Conservation (phyloP, 2,113 vertebrate species). For the Oncorhynchus masou region DNA sequence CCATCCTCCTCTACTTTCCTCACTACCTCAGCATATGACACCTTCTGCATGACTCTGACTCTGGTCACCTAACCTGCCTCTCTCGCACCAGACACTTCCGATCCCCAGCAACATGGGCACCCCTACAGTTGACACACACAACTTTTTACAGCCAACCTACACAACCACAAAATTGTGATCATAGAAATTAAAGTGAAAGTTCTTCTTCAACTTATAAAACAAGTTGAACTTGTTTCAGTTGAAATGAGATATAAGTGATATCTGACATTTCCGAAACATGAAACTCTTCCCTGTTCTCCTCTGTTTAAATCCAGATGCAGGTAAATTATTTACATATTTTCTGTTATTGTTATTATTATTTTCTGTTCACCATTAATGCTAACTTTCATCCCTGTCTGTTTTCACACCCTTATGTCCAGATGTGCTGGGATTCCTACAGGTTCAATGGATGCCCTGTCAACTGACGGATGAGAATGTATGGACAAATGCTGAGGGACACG, state of each 20-base stretch:
- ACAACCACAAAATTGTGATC: too few relatives aligned
- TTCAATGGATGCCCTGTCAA: constrained; percentile 67
- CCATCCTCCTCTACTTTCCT: too few relatives aligned
- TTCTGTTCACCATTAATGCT: too few relatives aligned
- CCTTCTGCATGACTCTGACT: too few relatives aligned
- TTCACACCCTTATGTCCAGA: neutral
- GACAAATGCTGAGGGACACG: constrained; percentile 11
- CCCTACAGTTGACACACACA: too few relatives aligned
- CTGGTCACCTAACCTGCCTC: too few relatives aligned
- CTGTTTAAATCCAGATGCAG: constrained; percentile 27
- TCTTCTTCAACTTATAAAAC: neutral
- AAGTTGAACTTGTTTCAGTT: neutral
- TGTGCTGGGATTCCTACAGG: constrained; percentile 36
- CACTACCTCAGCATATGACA: too few relatives aligned
- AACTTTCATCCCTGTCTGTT: too few relatives aligned
- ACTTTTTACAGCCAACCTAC: too few relatives aligned
- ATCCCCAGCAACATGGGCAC: too few relatives aligned
- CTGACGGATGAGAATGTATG: constrained; percentile 65
- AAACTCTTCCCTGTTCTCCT: constrained; percentile 9
- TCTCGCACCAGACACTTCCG: too few relatives aligned
- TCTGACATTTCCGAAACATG: neutral
- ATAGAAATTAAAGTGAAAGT: neutral
- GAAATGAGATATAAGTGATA: neutral
- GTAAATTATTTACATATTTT: constrained; percentile 33
- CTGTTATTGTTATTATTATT: neutral